Evolutionary conservation across 2,797 vertebrate genomes (phyloP), one percentile per base, ranked within the genome.

Genomic region (Xiphorhynchus erythropygius): DNA sequence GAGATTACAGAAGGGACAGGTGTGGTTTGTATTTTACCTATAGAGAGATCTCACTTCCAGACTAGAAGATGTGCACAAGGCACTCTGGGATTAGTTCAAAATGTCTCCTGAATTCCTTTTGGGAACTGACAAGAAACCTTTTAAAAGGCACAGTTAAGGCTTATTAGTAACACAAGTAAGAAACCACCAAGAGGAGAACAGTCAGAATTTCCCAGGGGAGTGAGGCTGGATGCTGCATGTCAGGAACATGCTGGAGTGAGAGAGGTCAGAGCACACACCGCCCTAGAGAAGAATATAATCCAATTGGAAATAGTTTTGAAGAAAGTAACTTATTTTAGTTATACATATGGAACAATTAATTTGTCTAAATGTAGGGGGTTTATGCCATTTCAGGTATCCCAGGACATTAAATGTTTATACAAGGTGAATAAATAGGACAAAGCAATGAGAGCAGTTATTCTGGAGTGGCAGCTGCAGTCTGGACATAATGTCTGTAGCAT

Each of bases 261-360:
- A 69, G 50, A 60, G 18, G 10, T 32, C n/a, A 76, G 17, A 52
- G 33, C 25, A 5, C 33, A 44, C 7, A 15, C 21, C 60, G 27
- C 13, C 28, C 28, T 47, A 4, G 27, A 42, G 3, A 44, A 23
- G 18, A 52, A 24, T 33, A n/a, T 2, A 0, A 8, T 18, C 6
- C 52, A 62, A 41, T 39, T 30, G 9, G 12, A 64, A 84, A 84
- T 33, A 13, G n/a, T 39, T 69, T 39, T 27, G 25, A 73, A 52
- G 57, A 52, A 71, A 13, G 8, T 15, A 60, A 46, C 16, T 37
- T 76, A 47, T 32, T 80, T 76, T n/a, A 60, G 5, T 47, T 41
- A 18, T 11, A 49, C 13, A 9, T 4, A 18, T 33, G 32, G 4
- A 30, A 53, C 25, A 41, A 77, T n/a, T 39, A 0, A 3, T 64